Conservation (phyloP, 2,888 invertebrate genomes). For the Perithous albicinctus region DNA sequence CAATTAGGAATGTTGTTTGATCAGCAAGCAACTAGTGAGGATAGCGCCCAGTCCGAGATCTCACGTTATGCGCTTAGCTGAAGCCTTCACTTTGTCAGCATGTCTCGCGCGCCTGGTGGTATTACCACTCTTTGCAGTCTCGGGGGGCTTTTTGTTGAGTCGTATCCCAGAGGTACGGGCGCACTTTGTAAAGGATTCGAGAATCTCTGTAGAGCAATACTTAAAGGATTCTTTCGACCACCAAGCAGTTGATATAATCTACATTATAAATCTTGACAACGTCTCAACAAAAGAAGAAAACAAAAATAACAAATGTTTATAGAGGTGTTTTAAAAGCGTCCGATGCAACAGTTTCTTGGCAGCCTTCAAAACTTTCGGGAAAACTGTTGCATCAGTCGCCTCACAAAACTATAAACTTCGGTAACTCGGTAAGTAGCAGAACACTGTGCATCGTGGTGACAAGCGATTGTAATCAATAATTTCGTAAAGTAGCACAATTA, state of each 20-base stretch:
- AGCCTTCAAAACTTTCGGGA: no score
- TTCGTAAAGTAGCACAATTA: no score
- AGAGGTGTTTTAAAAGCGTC: no score
- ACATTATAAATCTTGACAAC: neutral
- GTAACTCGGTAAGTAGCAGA: no score
- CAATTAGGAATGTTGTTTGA: constrained; percentile 71
- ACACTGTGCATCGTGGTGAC: no score
- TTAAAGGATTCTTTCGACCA: neutral
- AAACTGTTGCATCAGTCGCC: no score
- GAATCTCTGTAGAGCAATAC: neutral
- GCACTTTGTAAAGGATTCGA: neutral
- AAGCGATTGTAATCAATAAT: no score
- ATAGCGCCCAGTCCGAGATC: constrained; percentile 50
- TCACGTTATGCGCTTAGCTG: constrained; percentile 10
- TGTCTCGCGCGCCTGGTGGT: constrained; percentile 2
- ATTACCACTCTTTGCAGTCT: constrained; percentile 19
- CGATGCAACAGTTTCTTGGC: no score
- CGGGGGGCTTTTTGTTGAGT: constrained; percentile 1
- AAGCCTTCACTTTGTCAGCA: neutral
- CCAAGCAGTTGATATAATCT: neutral
- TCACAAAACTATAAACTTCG: no score
- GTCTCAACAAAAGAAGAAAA: neutral
- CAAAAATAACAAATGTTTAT: neutral
- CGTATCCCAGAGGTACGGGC: neutral
- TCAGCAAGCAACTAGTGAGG: constrained; percentile 69